phyloP scores from a whole-genome alignment of 2,888 invertebrate species.

The Allygus modestus region DNA sequence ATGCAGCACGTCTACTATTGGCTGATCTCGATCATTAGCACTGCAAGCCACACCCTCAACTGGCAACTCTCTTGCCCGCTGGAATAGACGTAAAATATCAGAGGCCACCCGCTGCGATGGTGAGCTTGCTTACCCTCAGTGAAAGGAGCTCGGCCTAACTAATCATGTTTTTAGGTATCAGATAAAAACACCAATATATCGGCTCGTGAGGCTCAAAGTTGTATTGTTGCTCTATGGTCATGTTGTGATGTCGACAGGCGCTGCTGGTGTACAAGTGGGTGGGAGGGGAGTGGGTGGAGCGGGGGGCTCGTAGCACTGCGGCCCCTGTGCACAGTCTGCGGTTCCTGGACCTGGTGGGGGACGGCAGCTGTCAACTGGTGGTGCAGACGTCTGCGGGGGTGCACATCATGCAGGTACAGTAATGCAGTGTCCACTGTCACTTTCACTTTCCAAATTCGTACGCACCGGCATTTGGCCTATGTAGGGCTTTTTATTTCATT shows the following conservation, averaged over 20 bases:
- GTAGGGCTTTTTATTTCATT: neutral
- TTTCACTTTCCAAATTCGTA: slow-evolving; percentile 51
- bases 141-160: no score
- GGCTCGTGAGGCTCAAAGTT: neutral
- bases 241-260: slow-evolving; percentile 73
- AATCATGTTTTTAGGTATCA: no score
- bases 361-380: slow-evolving; percentile 82
- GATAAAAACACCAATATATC: no score
- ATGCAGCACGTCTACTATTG: no score
- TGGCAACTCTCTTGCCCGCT: no score
- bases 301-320: slow-evolving; percentile 78
- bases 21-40: no score
- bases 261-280: slow-evolving; percentile 77
- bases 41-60: no score
- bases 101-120: no score
- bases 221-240: neutral
- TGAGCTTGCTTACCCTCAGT: no score
- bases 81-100: no score
- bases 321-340: slow-evolving; percentile 80
- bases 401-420: slow-evolving; percentile 81
- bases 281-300: slow-evolving; percentile 75
- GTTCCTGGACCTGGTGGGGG: slow-evolving; percentile 81
- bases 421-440: no score
- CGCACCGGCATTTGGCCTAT: neutral
- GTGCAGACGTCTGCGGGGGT: slow-evolving; percentile 82